phyloP scores from a whole-genome alignment of 2,797 vertebrate species.

The Tapirus indicus region DNA sequence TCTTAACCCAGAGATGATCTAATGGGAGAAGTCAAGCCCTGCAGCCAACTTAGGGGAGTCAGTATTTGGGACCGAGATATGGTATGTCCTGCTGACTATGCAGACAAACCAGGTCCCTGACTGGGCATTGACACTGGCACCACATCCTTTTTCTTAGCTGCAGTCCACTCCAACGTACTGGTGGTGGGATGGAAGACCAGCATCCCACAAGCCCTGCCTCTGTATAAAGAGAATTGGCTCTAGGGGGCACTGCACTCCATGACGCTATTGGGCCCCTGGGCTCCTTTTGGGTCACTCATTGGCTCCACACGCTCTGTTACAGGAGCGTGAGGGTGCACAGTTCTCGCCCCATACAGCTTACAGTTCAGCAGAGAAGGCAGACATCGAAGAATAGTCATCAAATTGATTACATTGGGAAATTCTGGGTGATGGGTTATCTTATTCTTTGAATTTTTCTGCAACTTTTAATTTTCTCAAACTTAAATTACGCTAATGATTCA shows the following conservation, averaged over 20 bases:
- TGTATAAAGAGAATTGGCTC: background rate
- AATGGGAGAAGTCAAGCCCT: background rate
- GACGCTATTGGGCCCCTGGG: background rate
- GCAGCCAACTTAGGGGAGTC: background rate
- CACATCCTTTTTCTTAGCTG: background rate
- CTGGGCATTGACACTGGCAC: background rate
- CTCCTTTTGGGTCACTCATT: background rate
- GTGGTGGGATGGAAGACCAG: background rate
- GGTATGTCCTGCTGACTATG: background rate
- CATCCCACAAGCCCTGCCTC: background rate
- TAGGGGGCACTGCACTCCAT: conserved; percentile 41
- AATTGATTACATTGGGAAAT: conserved; percentile 18
- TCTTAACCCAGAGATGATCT: conserved; percentile 17
- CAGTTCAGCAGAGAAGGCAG: conserved; percentile 9
- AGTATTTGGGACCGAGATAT: background rate
- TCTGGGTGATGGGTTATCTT: background rate
- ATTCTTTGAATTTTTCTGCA: background rate
- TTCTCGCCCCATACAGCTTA: conserved; percentile 8
- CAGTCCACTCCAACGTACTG: background rate
- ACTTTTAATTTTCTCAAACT: conserved; percentile 61
- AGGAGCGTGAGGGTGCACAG: background rate
- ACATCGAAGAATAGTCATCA: background rate
- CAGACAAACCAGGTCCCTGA: background rate
- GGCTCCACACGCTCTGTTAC: background rate
- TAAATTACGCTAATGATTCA: conserved; percentile 3